Evolutionary conservation across 2,797 vertebrate species (phyloP), one percentile per base, ranked within the genome.

Genomic region (Fratercula arctica): DNA sequence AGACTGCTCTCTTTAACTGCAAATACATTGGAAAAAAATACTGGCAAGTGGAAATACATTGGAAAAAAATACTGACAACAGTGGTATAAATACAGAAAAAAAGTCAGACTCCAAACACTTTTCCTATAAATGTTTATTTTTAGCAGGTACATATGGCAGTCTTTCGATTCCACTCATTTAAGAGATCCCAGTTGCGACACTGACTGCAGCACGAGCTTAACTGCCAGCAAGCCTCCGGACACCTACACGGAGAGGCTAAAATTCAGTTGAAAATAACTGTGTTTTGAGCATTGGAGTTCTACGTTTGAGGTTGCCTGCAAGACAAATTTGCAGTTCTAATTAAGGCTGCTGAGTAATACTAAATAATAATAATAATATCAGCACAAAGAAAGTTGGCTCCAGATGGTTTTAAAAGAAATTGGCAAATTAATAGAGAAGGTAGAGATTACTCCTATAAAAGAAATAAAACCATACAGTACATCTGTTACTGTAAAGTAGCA

Each of bases 281-380:
- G 17, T 53, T 85, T 78, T 66, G 68, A 72, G n/a, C 46, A 18
- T 35, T 39, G 35, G 90, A 82, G 13, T 60, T 93, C 45, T 72
- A 12, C 25, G 13, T 73, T 66, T 61, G 31, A 78, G 15, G 29
- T 61, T 75, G 50, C 5, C n/a, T 69, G 17, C 14, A 78, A 82
- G 85, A 76, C 37, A 89, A 88, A 84, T 85, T 66, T 76, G 31
- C 37, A 41, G 10, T 74, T 86, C 63, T 85, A 94, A 93, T 94
- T 94, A 88, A 79, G 41, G 9, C 48, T 73, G 48, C 35, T 59
- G 78, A 82, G 21, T 24, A 66, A 63, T 69, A 15, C 14, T 60
- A 74, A 88, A 68, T 31, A 81, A 39, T 37, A 79, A 43, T 31
- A 78, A 74, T 24, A 67, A 43, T 68, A 78, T 16, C 50, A 86